Conservation (phyloP, 1,140 invertebrate genomes). For the Solenopsis fugax region DNA sequence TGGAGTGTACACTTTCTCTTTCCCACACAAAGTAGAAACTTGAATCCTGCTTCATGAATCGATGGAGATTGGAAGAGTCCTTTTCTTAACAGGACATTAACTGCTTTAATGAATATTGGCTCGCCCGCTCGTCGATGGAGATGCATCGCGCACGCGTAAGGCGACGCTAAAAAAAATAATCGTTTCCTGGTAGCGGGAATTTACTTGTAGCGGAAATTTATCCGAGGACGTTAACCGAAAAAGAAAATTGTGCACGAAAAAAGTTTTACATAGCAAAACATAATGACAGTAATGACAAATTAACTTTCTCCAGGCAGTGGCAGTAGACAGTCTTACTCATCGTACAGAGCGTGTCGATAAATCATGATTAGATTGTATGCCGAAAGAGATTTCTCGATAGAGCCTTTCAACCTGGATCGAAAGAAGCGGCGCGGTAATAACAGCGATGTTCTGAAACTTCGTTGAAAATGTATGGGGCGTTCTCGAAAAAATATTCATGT, state of each 20-base stretch:
- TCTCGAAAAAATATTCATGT: slow-evolving; percentile 5
- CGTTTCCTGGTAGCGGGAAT: not conserved
- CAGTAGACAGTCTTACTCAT: slow-evolving; percentile 45
- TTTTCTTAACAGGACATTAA: slow-evolving; percentile 51
- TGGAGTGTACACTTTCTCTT: slow-evolving; percentile 55
- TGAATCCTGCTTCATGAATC: slow-evolving; percentile 39
- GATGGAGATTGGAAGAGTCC: slow-evolving; percentile 39
- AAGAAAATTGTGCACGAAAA: slow-evolving; percentile 18
- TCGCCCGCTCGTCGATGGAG: not conserved
- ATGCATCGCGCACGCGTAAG: not conserved
- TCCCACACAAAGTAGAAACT: slow-evolving; percentile 61
- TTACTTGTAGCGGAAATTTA: not conserved
- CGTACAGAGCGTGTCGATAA: slow-evolving; percentile 51
- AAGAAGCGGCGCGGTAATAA: slow-evolving; percentile 52
- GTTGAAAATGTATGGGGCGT: slow-evolving; percentile 23
- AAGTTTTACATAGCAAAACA: slow-evolving; percentile 47
- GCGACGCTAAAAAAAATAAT: slow-evolving; percentile 22
- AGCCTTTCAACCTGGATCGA: slow-evolving; percentile 32
- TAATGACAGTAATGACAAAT: slow-evolving; percentile 62
- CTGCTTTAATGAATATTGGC: slow-evolving; percentile 30
- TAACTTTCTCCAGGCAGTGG: slow-evolving; percentile 58
- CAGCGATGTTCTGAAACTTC: slow-evolving; percentile 9
- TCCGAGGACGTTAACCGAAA: not conserved
- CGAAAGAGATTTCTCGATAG: slow-evolving; percentile 55
- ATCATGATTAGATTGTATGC: slow-evolving; percentile 57